Evolutionary conservation across 2,113 vertebrate genomes (phyloP).

Genomic region (Chloropsis hardwickii): DNA sequence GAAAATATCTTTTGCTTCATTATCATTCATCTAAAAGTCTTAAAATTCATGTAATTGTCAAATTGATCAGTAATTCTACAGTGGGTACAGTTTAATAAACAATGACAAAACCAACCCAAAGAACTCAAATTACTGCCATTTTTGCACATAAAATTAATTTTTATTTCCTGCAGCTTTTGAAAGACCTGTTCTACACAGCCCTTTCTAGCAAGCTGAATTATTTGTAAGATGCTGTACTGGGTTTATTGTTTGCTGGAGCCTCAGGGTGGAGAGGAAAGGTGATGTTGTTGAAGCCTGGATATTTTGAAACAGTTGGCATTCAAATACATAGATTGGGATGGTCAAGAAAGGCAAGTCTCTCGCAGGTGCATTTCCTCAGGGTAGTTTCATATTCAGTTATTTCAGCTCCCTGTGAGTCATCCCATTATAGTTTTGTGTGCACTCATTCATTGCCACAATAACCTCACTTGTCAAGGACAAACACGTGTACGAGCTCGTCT

Average conservation of each 20-base stretch:
- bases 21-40: background rate
- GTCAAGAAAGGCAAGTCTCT: background rate
- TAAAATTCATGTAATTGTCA: background rate
- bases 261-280: background rate
- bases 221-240: background rate
- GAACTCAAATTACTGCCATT: background rate
- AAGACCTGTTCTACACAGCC: background rate
- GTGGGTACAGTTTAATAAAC: background rate
- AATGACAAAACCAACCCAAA: background rate
- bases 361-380: background rate
- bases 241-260: background rate
- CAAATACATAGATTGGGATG: background rate
- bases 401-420: background rate
- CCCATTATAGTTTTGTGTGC: background rate
- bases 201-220: background rate
- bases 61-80: background rate
- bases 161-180: background rate
- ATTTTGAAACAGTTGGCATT: background rate
- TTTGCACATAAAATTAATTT: background rate
- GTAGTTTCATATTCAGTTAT: background rate
- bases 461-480: background rate
- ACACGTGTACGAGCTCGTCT: background rate
- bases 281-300: background rate
- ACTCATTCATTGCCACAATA: background rate
- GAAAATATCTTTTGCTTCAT: background rate